Conservation (phyloP, 2,113 vertebrate genomes). For the Sphyrna mokarran region DNA sequence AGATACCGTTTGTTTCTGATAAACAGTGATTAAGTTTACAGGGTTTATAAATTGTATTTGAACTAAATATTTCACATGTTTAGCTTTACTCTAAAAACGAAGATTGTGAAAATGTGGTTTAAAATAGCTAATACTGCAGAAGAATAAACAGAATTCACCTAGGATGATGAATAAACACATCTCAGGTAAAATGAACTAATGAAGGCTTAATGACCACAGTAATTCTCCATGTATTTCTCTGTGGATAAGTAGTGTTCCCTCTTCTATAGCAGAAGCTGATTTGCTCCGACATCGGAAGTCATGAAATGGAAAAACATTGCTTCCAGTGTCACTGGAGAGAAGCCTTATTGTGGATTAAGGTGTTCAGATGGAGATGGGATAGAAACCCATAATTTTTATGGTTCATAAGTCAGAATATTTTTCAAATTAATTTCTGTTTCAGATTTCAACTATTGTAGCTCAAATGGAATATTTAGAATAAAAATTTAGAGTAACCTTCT, state of each 20-base stretch:
- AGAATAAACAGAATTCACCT: slow-evolving; percentile 54
- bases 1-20: background rate
- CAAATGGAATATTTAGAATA: background rate
- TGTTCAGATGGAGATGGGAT: slow-evolving; percentile 51
- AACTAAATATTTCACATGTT: background rate
- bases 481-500: background rate
- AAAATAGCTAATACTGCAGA: slow-evolving; percentile 46
- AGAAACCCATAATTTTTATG: background rate
- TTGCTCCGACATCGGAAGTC: slow-evolving; percentile 60
- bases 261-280: slow-evolving; percentile 57
- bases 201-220: slow-evolving; percentile 70
- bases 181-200: slow-evolving; percentile 60
- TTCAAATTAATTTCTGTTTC: background rate
- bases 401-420: background rate
- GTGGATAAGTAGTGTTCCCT: slow-evolving; percentile 57
- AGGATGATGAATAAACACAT: slow-evolving; percentile 51
- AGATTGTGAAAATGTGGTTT: background rate
- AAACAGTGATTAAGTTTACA: background rate
- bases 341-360: slow-evolving; percentile 49
- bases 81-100: background rate
- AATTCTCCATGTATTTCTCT: slow-evolving; percentile 64
- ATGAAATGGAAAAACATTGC: slow-evolving; percentile 45
- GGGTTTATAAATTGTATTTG: background rate
- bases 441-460: background rate
- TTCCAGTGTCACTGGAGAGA: slow-evolving; percentile 45